These are phyloP conservation scores for Oreochromis niloticus DNA, from an alignment of 2,113 vertebrate species.

Conservation along the genomic window DNA sequence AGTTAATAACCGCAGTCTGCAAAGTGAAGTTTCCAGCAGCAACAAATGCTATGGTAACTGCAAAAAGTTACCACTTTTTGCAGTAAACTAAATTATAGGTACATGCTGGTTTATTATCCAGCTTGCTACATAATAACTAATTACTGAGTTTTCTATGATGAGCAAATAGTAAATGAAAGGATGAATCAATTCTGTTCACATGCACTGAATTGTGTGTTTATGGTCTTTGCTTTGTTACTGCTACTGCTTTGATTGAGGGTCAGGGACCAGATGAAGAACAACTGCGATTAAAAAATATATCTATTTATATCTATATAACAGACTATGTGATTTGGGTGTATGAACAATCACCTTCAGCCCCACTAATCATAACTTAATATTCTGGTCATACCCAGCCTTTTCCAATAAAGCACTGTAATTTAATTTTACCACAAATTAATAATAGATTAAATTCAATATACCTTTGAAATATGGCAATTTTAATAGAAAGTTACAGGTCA, in stretches of 20 bases:
- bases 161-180: background rate
- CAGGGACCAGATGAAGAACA: background rate
- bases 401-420: constrained; percentile 38
- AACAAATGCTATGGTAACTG: background rate
- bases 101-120: background rate
- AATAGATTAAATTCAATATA: constrained; percentile 30
- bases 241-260: background rate
- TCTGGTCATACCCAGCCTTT: constrained; percentile 9
- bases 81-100: background rate
- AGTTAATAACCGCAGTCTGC: background rate
- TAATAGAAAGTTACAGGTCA: constrained; percentile 36
- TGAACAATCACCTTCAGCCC: background rate
- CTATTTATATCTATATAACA: background rate
- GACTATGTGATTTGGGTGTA: background rate
- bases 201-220: background rate
- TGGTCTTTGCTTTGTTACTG: background rate
- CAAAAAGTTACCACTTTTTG: background rate
- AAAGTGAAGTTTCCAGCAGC: background rate
- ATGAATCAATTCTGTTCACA: background rate
- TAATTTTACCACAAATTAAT: constrained; percentile 31
- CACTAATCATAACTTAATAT: constrained; percentile 32
- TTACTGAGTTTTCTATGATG: background rate
- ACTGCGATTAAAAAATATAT: background rate
- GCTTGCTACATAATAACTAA: background rate
- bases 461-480: constrained; percentile 38